phyloP scores from a whole-genome alignment of 2,113 vertebrate genomes.

The Sylvilagus bachmani region DNA sequence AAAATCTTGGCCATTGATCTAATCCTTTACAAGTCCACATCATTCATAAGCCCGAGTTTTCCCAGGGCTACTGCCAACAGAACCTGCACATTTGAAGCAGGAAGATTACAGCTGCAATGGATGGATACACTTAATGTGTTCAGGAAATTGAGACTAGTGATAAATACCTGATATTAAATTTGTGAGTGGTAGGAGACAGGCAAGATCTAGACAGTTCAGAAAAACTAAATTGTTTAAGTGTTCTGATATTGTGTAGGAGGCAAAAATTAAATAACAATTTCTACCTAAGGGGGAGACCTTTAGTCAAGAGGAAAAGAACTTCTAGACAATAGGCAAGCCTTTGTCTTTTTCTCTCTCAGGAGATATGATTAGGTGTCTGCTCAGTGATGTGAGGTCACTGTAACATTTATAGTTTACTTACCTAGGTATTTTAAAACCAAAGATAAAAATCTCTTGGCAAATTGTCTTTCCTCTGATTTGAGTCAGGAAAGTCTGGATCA shows the following conservation, averaged over 20 bases:
- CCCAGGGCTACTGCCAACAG: neutral
- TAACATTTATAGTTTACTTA: neutral
- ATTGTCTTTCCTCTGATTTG: neutral
- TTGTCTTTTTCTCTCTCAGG: neutral
- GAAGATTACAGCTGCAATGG: neutral
- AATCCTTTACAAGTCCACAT: neutral
- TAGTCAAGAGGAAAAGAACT: slow-evolving; percentile 31
- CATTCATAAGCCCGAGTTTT: neutral
- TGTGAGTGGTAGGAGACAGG: neutral
- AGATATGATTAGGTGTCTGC: neutral
- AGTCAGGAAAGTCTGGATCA: neutral
- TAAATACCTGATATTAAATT: slow-evolving; percentile 8
- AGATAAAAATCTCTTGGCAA: slow-evolving; percentile 1
- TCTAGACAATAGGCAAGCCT: neutral
- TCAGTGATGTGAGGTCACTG: neutral
- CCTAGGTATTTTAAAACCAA: neutral
- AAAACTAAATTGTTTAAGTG: neutral
- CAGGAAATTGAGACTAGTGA: neutral
- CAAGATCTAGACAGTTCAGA: neutral
- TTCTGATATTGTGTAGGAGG: slow-evolving; percentile 20
- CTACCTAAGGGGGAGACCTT: neutral
- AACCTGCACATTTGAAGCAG: neutral
- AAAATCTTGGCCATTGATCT: neutral
- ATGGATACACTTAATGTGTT: neutral
- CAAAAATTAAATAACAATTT: slow-evolving; percentile 26